Base-by-base conservation (phyloP, 1,140 invertebrate genomes). In the Limonius californicus region DNA sequence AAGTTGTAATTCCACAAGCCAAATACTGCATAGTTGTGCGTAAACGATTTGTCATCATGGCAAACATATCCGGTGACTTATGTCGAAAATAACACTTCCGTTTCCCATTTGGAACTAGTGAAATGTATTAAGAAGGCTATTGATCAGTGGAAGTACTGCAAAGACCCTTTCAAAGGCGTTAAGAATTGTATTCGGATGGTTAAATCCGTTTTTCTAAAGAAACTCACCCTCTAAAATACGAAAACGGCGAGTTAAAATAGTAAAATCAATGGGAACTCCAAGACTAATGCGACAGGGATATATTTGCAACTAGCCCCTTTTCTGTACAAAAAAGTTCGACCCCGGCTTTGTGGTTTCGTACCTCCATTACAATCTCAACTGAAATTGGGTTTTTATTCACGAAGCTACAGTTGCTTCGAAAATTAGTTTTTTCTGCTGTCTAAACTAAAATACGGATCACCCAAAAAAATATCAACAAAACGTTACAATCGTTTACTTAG, bases 281-380 rank as follows among this genome's bases (percentile, higher is more conserved):
- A 50, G 45, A 50, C 45, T 57, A 57, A 57, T 57, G 56, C 39
- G 56, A 57, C 56, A 57, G 20, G 15, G 56, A 57, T 57, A 57
- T 57, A 57, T 57, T 32, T 14, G 56, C 19, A 57, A 57, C 56
- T 57, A 21, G 56, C 56, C 56, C 56, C 32, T 57, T 57, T 57
- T 39, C 39, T 57, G 56, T 57, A 57, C 35, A 20, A 35, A 56
- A 56, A 30, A 56, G 12, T 50, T 50, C 45, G 20, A 18, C 45
- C 45, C 45, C 14, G 15, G 45, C 20, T 50, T 50, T 50, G 45
- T 21, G 45, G 45, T 19, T 39, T 50, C 45, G 45, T 18, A 19
- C 16, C 20, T 18, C 45, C 45, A 50, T 50, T 50, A 50, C 45
- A 21, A 11, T 50, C 8, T 50, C 45, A 50, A 19, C 20, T 50